Base-by-base conservation (phyloP, 1,140 invertebrate genomes). In the Andrena cerasifolii region DNA sequence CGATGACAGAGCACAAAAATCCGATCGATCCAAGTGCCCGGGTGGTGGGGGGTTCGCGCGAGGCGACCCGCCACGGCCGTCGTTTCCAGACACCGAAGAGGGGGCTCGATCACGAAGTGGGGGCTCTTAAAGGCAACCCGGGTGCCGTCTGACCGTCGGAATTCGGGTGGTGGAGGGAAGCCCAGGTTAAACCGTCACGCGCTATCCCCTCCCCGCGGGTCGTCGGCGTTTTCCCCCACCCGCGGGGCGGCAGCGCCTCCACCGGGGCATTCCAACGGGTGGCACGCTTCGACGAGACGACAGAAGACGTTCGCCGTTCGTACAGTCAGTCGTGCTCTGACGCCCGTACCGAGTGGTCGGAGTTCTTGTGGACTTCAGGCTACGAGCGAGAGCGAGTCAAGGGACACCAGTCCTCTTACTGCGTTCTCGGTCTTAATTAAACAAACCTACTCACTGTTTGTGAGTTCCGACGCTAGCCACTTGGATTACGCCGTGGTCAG, bases 181-280 rank as follows among this genome's bases (percentile, higher is more conserved):
- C 84, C 84, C 88, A 89, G 87, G 88, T 87, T 88, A 82, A 87
- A 91, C 79, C 90, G 91, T 91, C 90, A 91, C 91, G 91, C 90
- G 91, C 89, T 88, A 80, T 73, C 86, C 90, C 89, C 87, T 88
- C 91, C 82, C 49, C 16, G 12, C 24, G 66, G 43, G 40, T 68
- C 63, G 65, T 73, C 58, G 74, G 54, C 70, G 76, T 70, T 82
- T 75, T 68, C 78, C 82, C 75, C 86, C 83, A 83, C 70, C 61
- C 72, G 31, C 47, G 59, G 47, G 40, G 80, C 21, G 70, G 79
- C 82, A 71, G 66, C 71, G 78, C 80, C 65, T 68, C 58, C 66
- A 80, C 45, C 66, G 70, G 10, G 56, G 89, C 89, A 92, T 90
- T 91, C 87, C 89, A 89, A 83, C 86, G 90, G 77, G 85, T 84